phyloP scores from a whole-genome alignment of 2,113 vertebrate genomes.

The Muntiacus reevesi region DNA sequence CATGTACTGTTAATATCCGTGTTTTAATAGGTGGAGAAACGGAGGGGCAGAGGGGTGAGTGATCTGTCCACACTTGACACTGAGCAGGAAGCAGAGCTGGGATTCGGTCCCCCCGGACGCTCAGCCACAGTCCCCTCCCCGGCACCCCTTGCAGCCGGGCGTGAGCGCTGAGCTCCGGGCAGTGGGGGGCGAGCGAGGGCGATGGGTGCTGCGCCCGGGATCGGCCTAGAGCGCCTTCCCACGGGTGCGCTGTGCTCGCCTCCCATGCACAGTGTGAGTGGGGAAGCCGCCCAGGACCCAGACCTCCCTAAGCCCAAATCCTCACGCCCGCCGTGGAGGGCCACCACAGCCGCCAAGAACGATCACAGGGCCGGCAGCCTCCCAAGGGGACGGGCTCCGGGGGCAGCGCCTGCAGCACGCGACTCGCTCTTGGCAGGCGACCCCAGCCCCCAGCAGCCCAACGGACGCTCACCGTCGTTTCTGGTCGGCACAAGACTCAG shows the following conservation, averaged over 20 bases:
- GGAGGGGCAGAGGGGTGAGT: not conserved
- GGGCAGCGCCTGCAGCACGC: not conserved
- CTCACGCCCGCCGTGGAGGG: not conserved
- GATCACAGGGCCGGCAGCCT: too few relatives aligned
- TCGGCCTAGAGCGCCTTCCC: not conserved
- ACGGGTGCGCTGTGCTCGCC: accelerated
- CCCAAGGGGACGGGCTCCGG: not conserved
- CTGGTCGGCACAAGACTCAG: not conserved
- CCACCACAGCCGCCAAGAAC: accelerated
- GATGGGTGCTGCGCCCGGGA: accelerated
- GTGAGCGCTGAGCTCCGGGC: not conserved
- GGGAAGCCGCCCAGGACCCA: not conserved
- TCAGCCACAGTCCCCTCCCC: accelerated
- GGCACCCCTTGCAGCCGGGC: not conserved
- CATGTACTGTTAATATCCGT: not conserved
- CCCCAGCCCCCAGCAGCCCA: accelerated
- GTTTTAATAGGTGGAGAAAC: not conserved
- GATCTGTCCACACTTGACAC: not conserved
- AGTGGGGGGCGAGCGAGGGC: not conserved
- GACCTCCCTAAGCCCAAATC: not conserved
- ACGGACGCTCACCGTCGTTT: not conserved
- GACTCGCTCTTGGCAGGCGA: not conserved
- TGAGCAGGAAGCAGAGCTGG: not conserved
- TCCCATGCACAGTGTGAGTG: not conserved
- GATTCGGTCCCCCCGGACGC: not conserved